phyloP scores from a whole-genome alignment of 1,140 invertebrate genomes.

The Sesamia nonagrioides region DNA sequence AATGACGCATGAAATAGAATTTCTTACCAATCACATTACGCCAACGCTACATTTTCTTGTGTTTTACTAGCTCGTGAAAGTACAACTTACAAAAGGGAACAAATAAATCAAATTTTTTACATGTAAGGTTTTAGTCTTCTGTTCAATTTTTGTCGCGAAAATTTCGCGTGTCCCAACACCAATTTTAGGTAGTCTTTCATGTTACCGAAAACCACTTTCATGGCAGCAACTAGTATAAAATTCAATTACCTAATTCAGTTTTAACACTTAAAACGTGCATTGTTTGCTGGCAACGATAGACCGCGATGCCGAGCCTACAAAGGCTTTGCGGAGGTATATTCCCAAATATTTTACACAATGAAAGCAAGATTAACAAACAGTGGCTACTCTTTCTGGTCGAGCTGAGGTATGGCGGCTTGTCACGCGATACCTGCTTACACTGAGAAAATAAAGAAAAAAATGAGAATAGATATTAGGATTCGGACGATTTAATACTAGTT shows the following conservation, averaged over 20 bases:
- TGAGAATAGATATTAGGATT: slow-evolving; percentile 50
- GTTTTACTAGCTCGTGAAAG: slow-evolving; percentile 28
- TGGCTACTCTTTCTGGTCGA: slow-evolving; percentile 67
- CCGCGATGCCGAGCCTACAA: slow-evolving; percentile 47
- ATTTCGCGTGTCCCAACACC: slow-evolving; percentile 21
- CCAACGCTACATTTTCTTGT: slow-evolving; percentile 21
- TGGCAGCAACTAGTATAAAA: slow-evolving; percentile 41
- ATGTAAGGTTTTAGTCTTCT: slow-evolving; percentile 12
- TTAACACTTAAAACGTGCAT: slow-evolving; percentile 53
- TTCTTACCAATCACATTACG: slow-evolving; percentile 33
- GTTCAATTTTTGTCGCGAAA: slow-evolving; percentile 14
- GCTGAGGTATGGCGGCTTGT: slow-evolving; percentile 66
- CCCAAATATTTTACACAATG: slow-evolving; percentile 73
- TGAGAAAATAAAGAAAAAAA: slow-evolving; percentile 45
- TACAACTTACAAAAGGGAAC: slow-evolving; percentile 20
- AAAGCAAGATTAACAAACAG: slow-evolving; percentile 78
- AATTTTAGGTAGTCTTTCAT: slow-evolving; percentile 41
- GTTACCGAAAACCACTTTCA: slow-evolving; percentile 39
- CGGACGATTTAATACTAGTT: slow-evolving; percentile 47
- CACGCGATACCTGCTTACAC: slow-evolving; percentile 66
- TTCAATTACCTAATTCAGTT: slow-evolving; percentile 52
- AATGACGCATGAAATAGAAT: slow-evolving; percentile 34
- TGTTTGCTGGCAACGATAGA: slow-evolving; percentile 50
- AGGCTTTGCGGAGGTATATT: slow-evolving; percentile 54
- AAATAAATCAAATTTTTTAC: slow-evolving; percentile 22